Evolutionary conservation across 2,113 vertebrate species (phyloP).

Genomic region (Barnardius zonarius): DNA sequence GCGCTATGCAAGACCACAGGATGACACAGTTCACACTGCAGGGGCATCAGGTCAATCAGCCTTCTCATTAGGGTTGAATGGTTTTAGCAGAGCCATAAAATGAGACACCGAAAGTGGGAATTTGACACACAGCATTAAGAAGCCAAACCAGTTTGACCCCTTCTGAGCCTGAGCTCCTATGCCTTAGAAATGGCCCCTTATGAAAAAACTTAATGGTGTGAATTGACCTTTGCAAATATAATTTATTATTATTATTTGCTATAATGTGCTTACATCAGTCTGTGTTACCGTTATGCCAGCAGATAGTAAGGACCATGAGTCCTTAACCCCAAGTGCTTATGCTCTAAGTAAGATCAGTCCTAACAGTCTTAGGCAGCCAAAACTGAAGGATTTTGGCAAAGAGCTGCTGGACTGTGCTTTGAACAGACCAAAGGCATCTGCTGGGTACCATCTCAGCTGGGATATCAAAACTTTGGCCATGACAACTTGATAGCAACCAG

Average conservation of each 20-base stretch:
- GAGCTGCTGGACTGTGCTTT: background rate
- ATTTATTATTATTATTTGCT: background rate
- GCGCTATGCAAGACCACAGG: background rate
- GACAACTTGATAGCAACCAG: background rate
- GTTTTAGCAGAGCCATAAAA: slow-evolving; percentile 5
- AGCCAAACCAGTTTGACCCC: background rate
- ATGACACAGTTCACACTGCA: background rate
- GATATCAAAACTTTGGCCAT: background rate
- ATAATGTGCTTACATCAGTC: background rate
- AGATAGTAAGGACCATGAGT: background rate
- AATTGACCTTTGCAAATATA: background rate
- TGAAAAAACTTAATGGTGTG: background rate
- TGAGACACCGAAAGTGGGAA: background rate
- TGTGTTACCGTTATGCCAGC: background rate
- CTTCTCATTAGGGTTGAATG: background rate
- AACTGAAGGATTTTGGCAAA: background rate
- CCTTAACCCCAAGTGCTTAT: background rate
- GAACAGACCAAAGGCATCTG: background rate
- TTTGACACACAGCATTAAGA: background rate
- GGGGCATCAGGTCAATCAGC: background rate
- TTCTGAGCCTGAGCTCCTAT: background rate
- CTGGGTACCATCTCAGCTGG: background rate
- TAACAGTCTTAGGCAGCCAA: background rate
- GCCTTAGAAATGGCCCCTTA: background rate
- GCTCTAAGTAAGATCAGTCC: background rate